Percentiles rank a stretch among this genome's conserved stretches.
Evolutionary conservation across 2,797 vertebrate genomes (phyloP).

Genomic region (Xenopus petersii): DNA sequence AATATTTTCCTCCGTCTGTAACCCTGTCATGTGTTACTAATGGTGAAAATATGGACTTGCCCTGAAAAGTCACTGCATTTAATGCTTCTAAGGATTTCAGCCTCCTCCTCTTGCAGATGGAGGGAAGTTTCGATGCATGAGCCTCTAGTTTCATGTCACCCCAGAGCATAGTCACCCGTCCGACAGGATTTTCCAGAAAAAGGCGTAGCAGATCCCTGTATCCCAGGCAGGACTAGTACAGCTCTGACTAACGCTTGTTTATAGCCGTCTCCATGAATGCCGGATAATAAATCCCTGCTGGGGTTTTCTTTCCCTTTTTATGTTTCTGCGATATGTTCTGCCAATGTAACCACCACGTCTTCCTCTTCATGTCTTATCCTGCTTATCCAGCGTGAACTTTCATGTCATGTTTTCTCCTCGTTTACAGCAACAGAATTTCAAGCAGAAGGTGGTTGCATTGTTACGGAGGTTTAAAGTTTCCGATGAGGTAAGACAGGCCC

Average conservation of each 20-base stretch:
- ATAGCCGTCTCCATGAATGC: background rate
- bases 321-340: conserved; percentile 14
- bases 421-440: conserved; percentile 95
- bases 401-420: conserved; percentile 34
- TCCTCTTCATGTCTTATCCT: background rate
- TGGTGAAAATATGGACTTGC: no score
- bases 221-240: background rate
- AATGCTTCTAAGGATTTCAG: no score
- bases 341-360: background rate
- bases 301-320: background rate
- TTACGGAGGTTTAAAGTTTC: conserved; percentile 93
- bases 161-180: background rate
- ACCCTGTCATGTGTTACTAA: no score
- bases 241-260: background rate
- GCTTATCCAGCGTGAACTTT: no score
- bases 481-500: conserved; percentile 78
- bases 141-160: background rate
- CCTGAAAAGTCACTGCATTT: no score
- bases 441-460: conserved; percentile 92
- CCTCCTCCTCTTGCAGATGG: no score
- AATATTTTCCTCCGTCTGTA: no score
- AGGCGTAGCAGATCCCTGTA: background rate
- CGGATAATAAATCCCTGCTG: background rate
- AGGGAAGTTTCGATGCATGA: no score
- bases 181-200: background rate